These are phyloP conservation scores for Amazona guildingii DNA, from an alignment of 2,113 vertebrate genomes.

Conservation along the genomic window DNA sequence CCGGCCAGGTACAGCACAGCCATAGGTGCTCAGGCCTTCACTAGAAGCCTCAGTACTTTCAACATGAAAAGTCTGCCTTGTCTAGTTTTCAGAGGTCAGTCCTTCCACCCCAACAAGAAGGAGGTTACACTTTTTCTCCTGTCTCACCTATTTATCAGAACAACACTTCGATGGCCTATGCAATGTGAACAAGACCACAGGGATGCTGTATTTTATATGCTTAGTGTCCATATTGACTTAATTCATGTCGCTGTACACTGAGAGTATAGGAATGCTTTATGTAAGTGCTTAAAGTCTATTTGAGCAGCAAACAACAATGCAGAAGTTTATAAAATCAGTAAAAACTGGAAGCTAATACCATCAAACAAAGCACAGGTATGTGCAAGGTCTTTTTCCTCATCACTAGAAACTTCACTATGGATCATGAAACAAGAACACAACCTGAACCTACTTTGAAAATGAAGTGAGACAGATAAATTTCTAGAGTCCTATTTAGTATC, in stretches of 20 bases:
- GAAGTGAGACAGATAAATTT: neutral
- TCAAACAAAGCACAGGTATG: rapidly evolving
- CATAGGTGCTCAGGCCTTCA: neutral
- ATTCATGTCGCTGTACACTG: neutral
- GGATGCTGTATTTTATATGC: rapidly evolving
- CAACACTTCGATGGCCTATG: neutral
- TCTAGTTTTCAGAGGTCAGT: neutral
- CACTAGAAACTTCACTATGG: neutral
- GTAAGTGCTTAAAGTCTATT: neutral
- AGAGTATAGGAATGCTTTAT: neutral
- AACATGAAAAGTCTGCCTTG: no score
- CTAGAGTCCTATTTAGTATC: neutral
- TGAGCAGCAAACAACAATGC: neutral
- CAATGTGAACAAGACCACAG: rapidly evolving
- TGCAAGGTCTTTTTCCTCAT: rapidly evolving
- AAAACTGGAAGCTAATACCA: neutral
- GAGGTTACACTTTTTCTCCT: neutral
- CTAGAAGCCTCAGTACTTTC: neutral
- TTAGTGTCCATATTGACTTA: rapidly evolving
- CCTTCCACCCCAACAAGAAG: neutral
- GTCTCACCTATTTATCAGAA: neutral
- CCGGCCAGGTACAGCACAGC: neutral
- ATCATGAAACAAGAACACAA: neutral
- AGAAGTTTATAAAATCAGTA: rapidly evolving
- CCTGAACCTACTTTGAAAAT: neutral